Conservation (phyloP, 2,797 vertebrate species). For the Arnoldichthys spilopterus region DNA sequence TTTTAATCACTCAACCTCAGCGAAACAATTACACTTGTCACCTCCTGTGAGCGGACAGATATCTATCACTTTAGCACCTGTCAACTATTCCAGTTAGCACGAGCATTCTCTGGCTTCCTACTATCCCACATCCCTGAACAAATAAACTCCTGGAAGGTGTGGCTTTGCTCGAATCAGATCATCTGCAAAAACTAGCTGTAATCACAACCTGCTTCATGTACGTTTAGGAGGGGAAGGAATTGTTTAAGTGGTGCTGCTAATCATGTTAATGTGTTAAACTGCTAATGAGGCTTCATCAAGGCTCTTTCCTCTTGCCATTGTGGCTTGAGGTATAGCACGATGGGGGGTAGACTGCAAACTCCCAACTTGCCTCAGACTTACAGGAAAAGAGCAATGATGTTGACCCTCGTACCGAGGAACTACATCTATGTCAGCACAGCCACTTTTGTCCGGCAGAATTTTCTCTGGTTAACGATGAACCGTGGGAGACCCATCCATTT, state of each 20-base stretch:
- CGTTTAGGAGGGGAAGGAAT: conserved; percentile 38
- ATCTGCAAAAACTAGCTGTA: conserved; percentile 50
- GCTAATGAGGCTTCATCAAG: conserved; percentile 25
- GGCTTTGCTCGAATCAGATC: conserved; percentile 16
- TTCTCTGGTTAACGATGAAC: conserved; percentile 85
- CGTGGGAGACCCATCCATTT: conserved; percentile 86
- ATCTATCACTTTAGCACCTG: conserved; percentile 68
- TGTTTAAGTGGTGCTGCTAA: conserved; percentile 33
- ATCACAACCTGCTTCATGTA: conserved; percentile 40
- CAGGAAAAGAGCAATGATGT: conserved; percentile 84
- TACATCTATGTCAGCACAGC: conserved; percentile 83
- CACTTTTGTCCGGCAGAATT: conserved; percentile 77
- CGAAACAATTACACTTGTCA: conserved; percentile 84
- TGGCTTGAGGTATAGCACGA: conserved; percentile 48
- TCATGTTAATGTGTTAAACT: conserved; percentile 41
- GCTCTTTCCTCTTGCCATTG: background rate
- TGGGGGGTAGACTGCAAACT: conserved; percentile 57
- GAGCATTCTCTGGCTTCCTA: conserved; percentile 32
- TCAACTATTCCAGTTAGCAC: conserved; percentile 46
- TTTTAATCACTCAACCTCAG: conserved; percentile 82
- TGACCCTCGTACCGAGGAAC: conserved; percentile 83
- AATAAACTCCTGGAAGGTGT: background rate
- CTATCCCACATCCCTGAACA: background rate
- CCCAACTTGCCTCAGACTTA: conserved; percentile 71
- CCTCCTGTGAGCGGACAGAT: conserved; percentile 76